Evolutionary conservation across 2,888 invertebrate genomes (phyloP), one percentile per base, ranked within the genome.

Genomic region (Choristoneura rosaceana): DNA sequence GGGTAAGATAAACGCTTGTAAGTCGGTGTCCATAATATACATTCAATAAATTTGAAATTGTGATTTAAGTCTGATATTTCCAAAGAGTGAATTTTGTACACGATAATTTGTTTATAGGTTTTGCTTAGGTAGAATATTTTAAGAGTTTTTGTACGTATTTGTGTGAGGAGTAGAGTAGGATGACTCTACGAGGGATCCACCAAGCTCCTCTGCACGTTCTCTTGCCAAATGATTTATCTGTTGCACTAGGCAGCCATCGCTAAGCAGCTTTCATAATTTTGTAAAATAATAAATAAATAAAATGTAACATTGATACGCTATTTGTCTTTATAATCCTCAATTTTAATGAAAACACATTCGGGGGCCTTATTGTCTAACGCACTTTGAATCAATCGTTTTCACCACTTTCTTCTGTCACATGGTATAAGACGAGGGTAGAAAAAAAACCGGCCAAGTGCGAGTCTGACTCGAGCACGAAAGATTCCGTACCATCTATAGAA

Each of bases 21-120:
- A 74, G 74, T 74, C 64, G 63, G 65, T 78, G 77, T 77, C 77
- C 78, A 78, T 80, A 78, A 25, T 80, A 74, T 80, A 67, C 55
- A 38, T 69, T 74, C 76, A 79, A 78, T 69, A 74, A 38, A 38
- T 7, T 25, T 38, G 7, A 38, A 38, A 76, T 76, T 80, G 81
- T 84, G 80, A 82, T 88, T 85, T 73, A 87, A 90, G 91, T 90
- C 91, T 90, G 90, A 90, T 73, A 76, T 68, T 70, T 75, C 75
- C 75, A 75, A 75, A 75, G 78, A 70, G 67, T 77, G 74, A 73
- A 68, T 71, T 74, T 69, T 76, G 60, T 71, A 65, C 65, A 69
- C 71, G 12, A 47, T 71, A 71, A 68, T 63, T 63, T 68, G 50
- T 68, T 60, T 68, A 62, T 68, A 68, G 63, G 63, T 38, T 47